These are phyloP conservation scores for Actenoides hombroni DNA, from an alignment of 2,113 vertebrate genomes.

Conservation along the genomic window DNA sequence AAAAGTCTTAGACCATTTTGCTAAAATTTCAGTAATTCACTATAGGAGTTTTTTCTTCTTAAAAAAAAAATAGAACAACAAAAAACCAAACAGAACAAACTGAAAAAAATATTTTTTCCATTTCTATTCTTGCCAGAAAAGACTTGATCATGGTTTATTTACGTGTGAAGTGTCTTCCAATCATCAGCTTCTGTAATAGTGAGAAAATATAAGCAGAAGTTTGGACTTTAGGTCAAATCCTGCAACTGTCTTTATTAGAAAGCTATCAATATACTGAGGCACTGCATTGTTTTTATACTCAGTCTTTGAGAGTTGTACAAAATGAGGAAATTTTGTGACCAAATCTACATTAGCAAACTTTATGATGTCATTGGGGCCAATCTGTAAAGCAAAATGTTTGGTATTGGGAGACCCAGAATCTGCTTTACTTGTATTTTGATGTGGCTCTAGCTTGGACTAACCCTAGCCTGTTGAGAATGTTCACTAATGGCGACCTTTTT, in stretches of 20 bases:
- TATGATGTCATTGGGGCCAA: fast-evolving
- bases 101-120: neutral
- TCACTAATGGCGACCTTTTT: neutral
- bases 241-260: neutral
- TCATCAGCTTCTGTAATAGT: neutral
- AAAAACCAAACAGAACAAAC: neutral
- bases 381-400: neutral
- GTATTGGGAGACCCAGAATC: neutral
- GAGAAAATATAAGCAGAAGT: neutral
- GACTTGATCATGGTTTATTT: neutral
- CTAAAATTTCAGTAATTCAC: neutral
- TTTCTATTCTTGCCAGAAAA: neutral
- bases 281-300: neutral
- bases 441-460: neutral
- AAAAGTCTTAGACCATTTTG: neutral
- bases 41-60: neutral
- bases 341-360: neutral
- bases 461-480: neutral
- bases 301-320: neutral
- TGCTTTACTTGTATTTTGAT: neutral
- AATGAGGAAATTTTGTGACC: neutral
- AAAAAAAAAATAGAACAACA: too few species aligned
- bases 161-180: neutral
- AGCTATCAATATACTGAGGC: neutral
- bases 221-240: neutral